Conservation (phyloP, 2,797 vertebrate genomes). For the Anguilla obscura region DNA sequence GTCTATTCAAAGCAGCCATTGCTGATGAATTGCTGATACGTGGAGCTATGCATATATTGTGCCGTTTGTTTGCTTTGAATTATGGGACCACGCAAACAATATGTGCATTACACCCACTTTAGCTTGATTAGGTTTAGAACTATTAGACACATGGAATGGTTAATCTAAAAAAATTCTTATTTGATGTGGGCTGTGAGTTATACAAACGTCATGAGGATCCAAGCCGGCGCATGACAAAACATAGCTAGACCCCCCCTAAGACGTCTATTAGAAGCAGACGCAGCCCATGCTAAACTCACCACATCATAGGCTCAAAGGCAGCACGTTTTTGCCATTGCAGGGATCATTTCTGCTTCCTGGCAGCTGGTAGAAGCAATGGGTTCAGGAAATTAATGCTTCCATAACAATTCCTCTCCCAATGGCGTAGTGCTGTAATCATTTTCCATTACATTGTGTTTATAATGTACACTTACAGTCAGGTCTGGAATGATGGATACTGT, state of each 20-base stretch:
- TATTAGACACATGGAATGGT: slow-evolving; percentile 28
- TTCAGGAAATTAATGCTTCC: slow-evolving; percentile 47
- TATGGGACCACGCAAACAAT: not conserved
- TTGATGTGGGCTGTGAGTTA: slow-evolving; percentile 45
- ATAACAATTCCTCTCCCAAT: not conserved
- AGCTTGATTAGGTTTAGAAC: slow-evolving; percentile 30
- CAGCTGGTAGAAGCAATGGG: slow-evolving; percentile 45
- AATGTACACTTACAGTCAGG: too few relatives aligned
- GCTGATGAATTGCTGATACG: not conserved
- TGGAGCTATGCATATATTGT: slow-evolving; percentile 5
- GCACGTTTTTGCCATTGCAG: slow-evolving; percentile 12
- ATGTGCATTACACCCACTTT: slow-evolving; percentile 25
- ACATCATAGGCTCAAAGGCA: slow-evolving; percentile 34
- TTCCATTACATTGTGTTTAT: not conserved
- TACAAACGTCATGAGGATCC: slow-evolving; percentile 39
- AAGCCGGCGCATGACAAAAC: slow-evolving; percentile 27
- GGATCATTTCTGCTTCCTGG: slow-evolving; percentile 43
- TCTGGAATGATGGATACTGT: too few relatives aligned
- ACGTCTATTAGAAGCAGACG: slow-evolving; percentile 35
- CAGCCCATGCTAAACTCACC: slow-evolving; percentile 17
- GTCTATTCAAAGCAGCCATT: not conserved
- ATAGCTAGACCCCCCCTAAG: slow-evolving; percentile 28
- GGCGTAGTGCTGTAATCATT: not conserved
- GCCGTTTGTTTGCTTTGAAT: slow-evolving; percentile 1
- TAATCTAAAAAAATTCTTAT: slow-evolving; percentile 31